These are phyloP conservation scores for Unio delphinus DNA, from an alignment of 2,888 invertebrate species.

Conservation along the genomic window DNA sequence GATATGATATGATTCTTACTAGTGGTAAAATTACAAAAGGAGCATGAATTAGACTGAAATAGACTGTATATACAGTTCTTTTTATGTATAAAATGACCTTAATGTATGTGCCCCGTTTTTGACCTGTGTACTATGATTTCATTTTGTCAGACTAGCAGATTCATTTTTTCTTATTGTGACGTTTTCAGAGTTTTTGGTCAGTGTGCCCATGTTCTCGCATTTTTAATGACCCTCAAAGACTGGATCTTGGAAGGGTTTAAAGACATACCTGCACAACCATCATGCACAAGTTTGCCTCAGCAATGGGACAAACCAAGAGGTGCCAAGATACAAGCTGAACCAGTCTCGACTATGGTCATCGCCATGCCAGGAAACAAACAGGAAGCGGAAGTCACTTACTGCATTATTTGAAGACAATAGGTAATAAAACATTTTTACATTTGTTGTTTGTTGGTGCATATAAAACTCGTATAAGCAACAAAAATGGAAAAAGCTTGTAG, in stretches of 20 bases:
- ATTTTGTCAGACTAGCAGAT: too few species aligned
- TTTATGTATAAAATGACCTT: too few species aligned
- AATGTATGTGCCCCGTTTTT: too few species aligned
- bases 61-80: too few species aligned
- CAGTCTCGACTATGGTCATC: constrained; percentile 20
- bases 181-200: constrained; percentile 1
- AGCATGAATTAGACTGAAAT: too few species aligned
- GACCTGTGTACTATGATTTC: too few species aligned
- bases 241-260: constrained; percentile 8
- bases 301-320: constrained; percentile 9
- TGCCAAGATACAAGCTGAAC: constrained; percentile 16
- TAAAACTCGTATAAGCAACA: too few species aligned
- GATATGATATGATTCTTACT: too few species aligned
- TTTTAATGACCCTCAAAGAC: not conserved
- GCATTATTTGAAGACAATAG: constrained; percentile 14
- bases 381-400: constrained; percentile 13
- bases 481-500: too few species aligned
- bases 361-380: constrained; percentile 7
- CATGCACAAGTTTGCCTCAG: constrained; percentile 4
- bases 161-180: too few species aligned
- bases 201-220: constrained; percentile 12
- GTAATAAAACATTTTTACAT: constrained; percentile 2
- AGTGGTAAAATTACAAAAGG: too few species aligned
- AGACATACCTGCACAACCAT: constrained; percentile 9
- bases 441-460: not conserved